Percentiles rank a stretch among this genome's conserved stretches.
Evolutionary conservation across 2,797 vertebrate species (phyloP).

Genomic region (Pteronotus mesoamericanus): DNA sequence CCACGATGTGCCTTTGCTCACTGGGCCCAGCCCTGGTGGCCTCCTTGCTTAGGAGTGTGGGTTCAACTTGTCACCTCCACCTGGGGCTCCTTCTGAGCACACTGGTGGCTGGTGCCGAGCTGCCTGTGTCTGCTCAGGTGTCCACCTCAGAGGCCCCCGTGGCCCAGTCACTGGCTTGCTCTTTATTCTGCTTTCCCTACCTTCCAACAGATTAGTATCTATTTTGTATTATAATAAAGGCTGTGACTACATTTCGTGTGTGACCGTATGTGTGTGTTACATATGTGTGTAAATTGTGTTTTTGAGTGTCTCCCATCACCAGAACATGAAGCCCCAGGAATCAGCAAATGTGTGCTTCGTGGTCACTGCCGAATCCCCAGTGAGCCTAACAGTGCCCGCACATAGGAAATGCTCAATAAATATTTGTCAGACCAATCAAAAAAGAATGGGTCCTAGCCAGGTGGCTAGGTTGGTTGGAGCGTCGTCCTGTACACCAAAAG

Average conservation of each 20-base stretch:
- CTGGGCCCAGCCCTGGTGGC: neutral
- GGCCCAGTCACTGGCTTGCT: neutral
- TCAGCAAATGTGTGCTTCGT: neutral
- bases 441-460: no score
- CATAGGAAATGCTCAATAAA: neutral
- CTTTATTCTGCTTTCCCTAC: neutral
- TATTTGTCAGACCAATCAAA: neutral
- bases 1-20: neutral
- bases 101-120: neutral
- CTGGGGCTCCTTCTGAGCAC: no score
- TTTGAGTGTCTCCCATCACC: neutral
- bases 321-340: neutral
- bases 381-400: neutral
- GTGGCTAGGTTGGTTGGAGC: no score
- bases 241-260: neutral
- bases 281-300: neutral
- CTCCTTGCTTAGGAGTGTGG: neutral
- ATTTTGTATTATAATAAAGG: neutral
- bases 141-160: neutral
- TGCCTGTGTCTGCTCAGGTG: neutral
- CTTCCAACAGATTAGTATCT: neutral
- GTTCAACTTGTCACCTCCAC: neutral
- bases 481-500: no score
- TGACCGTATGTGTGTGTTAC: fast-evolving
- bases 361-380: neutral